phyloP scores from a whole-genome alignment of 2,888 invertebrate genomes.

The Sarcophaga subvicina region DNA sequence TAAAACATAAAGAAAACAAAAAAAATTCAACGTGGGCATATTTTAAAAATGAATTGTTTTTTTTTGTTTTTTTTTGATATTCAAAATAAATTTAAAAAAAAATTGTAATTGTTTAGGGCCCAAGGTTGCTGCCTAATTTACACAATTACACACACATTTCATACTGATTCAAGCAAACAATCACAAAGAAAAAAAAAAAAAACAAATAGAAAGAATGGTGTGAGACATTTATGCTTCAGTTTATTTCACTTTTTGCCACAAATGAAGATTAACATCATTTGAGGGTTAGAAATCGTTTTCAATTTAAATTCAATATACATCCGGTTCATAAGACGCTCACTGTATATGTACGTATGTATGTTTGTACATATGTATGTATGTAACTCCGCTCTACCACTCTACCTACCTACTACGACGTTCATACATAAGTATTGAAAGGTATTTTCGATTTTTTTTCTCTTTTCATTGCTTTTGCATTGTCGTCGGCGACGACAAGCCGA shows the following conservation, averaged over 20 bases:
- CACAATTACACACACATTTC: constrained; percentile 35
- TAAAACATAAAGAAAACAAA: no score
- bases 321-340: constrained; percentile 70
- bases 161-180: constrained; percentile 30
- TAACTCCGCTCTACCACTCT: background rate
- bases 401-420: constrained; percentile 3
- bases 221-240: constrained; percentile 60
- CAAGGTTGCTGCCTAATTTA: constrained; percentile 28
- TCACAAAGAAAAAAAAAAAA: background rate
- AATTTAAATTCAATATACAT: constrained; percentile 80
- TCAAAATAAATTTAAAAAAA: no score
- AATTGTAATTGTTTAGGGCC: constrained; percentile 18
- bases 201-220: background rate
- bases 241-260: constrained; percentile 62
- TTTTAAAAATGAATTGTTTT: no score
- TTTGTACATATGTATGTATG: no score
- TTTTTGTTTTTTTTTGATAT: no score
- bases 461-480: constrained; percentile 50
- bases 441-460: constrained; percentile 13
- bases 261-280: constrained; percentile 68
- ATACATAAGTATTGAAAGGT: no score
- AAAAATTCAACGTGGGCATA: no score
- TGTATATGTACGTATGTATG: background rate
- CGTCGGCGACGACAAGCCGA: constrained; percentile 30
- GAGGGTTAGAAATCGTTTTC: constrained; percentile 75